Evolutionary conservation across 2,888 invertebrate genomes (phyloP), one percentile per base, ranked within the genome.

Genomic region (Eupithecia abbreviata): DNA sequence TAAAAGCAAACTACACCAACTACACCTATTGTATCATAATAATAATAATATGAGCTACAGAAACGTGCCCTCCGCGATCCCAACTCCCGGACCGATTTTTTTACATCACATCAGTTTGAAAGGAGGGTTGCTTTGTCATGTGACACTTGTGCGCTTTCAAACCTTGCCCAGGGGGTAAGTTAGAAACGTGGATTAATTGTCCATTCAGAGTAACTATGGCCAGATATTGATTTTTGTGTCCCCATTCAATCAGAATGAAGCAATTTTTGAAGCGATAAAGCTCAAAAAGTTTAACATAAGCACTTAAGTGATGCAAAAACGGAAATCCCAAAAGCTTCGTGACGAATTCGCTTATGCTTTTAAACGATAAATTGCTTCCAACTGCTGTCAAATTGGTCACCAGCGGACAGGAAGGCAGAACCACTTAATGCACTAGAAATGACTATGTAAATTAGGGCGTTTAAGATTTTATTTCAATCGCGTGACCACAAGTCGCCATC

Each of bases 61-160:
- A 72, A 68, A 77, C 73, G 77, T 73, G 85, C 88, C 86, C 90
- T 89, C 88, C 87, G 86, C 87, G 85, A 88, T 91, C 90, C 90
- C 90, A 87, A 89, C 79, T 79, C 79, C 67, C 73, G 62, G 86
- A 89, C 90, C 88, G 90, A 91, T 92, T 93, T 88, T 94, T 93
- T 91, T 87, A 66, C 73, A 92, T 91, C 89, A 88, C 89, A 88
- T 90, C 90, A 91, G 91, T 90, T 90, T 88, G 88, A 90, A 88
- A 87, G 87, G 91, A 90, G 93, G 93, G 93, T 92, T 90, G 91
- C 90, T 91, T 92, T 93, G 92, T 94, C 90, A 93, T 92, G 89
- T 90, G 93, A 94, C 94, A 94, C 94, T 94, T 92, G 94, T 93
- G 91, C 91, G 90, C 89, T 87, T 86, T 87, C 87, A 88, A 87